phyloP scores from a whole-genome alignment of 2,888 invertebrate genomes.

The Torymus texanus region DNA sequence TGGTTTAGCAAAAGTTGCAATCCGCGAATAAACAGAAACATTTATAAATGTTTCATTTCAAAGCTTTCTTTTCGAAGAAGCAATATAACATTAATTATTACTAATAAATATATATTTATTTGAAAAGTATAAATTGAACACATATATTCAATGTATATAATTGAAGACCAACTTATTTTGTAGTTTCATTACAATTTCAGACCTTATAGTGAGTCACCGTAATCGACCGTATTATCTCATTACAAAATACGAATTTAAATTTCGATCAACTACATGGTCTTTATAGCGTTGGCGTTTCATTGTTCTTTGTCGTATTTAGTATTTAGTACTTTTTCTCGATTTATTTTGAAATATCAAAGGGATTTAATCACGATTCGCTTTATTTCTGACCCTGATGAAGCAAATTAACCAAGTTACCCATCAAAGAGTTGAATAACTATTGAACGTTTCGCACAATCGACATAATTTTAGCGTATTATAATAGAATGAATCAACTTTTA shows the following conservation, averaged over 20 bases:
- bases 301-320: neutral
- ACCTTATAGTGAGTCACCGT: neutral
- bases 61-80: neutral
- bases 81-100: constrained; percentile 4
- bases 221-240: neutral
- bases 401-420: neutral
- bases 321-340: neutral
- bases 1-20: too few relatives aligned
- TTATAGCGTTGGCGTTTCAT: neutral
- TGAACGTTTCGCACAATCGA: too few relatives aligned
- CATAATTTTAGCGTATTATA: too few relatives aligned
- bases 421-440: neutral
- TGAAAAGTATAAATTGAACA: neutral
- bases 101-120: constrained; percentile 13
- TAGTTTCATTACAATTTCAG: constrained; percentile 22
- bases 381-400: neutral
- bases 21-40: too few relatives aligned
- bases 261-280: neutral
- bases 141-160: neutral
- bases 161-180: neutral
- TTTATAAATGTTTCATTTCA: too few relatives aligned
- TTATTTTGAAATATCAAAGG: neutral
- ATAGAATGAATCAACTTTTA: too few relatives aligned
- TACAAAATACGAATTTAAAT: constrained; percentile 10
- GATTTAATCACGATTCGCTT: constrained; percentile 6